Percentiles rank a stretch among this genome's conserved stretches.
These are phyloP conservation scores for Canis aureus DNA, from an alignment of 2,113 vertebrate species.

Conservation along the genomic window DNA sequence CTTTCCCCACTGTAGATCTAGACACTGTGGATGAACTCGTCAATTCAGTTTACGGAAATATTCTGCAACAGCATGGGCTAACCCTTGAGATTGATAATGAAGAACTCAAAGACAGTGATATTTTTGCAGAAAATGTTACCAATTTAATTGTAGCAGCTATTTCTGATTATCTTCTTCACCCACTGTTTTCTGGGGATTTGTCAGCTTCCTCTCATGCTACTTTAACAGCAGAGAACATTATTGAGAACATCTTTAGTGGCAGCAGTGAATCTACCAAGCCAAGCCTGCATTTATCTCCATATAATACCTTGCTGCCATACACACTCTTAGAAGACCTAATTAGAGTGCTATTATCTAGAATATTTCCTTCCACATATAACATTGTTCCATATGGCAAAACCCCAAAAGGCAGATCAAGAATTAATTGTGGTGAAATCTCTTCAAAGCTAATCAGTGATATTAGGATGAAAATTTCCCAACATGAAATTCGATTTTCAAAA, in stretches of 20 bases:
- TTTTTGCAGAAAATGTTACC: conserved; percentile 61
- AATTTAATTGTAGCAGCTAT: conserved; percentile 57
- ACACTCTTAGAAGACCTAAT: conserved; percentile 74
- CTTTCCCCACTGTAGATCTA: conserved; percentile 31
- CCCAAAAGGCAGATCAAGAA: not conserved
- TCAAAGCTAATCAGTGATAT: conserved; percentile 55
- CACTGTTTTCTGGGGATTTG: conserved; percentile 58
- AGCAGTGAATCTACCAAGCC: conserved; percentile 59
- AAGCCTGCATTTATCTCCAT: not conserved
- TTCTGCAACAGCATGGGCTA: conserved; percentile 40
- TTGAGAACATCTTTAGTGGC: conserved; percentile 48
- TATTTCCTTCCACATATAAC: conserved; percentile 55
- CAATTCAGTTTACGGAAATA: conserved; percentile 50
- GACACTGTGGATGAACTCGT: conserved; percentile 51
- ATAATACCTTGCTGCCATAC: conserved; percentile 57
- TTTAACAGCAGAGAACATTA: conserved; percentile 55
- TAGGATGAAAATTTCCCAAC: conserved; percentile 60
- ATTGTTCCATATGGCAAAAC: not conserved
- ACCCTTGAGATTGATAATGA: not conserved
- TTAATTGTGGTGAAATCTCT: conserved; percentile 49
- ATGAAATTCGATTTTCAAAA: conserved; percentile 68
- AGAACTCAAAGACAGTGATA: conserved; percentile 31
- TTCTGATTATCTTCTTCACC: conserved; percentile 50
- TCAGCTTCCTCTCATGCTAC: conserved; percentile 19
- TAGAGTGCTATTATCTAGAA: conserved; percentile 52